phyloP scores from a whole-genome alignment of 1,140 invertebrate species.

The Formica exsecta region DNA sequence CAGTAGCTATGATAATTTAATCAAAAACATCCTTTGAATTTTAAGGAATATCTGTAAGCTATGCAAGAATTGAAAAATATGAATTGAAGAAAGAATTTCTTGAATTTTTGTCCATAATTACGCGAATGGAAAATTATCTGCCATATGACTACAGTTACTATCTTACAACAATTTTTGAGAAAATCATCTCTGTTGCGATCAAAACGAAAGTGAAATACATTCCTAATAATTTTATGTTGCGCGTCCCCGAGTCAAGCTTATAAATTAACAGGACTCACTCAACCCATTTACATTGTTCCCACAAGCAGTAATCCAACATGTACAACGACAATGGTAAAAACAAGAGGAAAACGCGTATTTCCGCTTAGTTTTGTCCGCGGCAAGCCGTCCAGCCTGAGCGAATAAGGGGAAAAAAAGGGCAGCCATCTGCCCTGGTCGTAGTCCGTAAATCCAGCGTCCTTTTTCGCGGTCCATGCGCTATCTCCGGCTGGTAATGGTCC shows the following conservation, averaged over 20 bases:
- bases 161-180: background rate
- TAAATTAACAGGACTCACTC: background rate
- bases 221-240: background rate
- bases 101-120: background rate
- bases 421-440: constrained; percentile 47
- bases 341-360: constrained; percentile 33
- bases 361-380: constrained; percentile 36
- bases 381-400: background rate
- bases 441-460: constrained; percentile 49
- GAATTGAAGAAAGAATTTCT: background rate
- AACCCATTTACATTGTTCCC: background rate
- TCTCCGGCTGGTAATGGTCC: constrained; percentile 57
- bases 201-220: background rate
- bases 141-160: background rate
- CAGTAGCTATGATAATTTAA: background rate
- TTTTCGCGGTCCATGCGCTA: constrained; percentile 37
- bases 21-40: background rate
- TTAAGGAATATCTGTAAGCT: background rate
- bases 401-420: constrained; percentile 20
- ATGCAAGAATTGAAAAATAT: background rate
- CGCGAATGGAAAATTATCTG: background rate
- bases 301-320: constrained; percentile 12
- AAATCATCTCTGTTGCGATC: background rate
- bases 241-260: background rate
- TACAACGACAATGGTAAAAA: constrained; percentile 8